Evolutionary conservation across 1,140 invertebrate species (phyloP), one percentile per base, ranked within the genome.

Genomic region (Metopolophium dirhodum): DNA sequence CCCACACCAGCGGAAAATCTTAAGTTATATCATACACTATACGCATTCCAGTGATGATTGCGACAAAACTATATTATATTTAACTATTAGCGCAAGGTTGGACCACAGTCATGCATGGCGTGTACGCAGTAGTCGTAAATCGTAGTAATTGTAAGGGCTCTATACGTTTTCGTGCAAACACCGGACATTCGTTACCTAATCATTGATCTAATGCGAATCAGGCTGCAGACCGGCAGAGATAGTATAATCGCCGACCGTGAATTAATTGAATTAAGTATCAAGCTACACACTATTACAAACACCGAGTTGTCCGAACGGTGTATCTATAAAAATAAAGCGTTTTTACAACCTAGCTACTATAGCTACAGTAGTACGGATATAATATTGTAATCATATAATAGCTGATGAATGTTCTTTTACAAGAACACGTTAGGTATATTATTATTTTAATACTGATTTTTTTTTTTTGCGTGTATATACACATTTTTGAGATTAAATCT

Each of bases 141-240:
- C 49, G 49, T 77, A 77, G n/a, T 77, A 68, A 61, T 77, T 77
- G 61, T 77, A n/a, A 77, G 30, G 30, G 61, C 6, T n/a, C 61
- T 54, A 68, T 68, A 68, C 14, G 61, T 77, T 77, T 77, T 77
- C 6, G 20, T 18, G 30, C n/a, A 77, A 77, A 77, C 61, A 77
- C 61, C 61, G 61, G 61, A 77, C 61, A 77, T 77, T 77, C n/a
- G n/a, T 77, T 77, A 77, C 61, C 30, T 77, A 77, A 77, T 77
- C 30, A 35, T 77, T n/a, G 61, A 77, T 77, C 30, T 77, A 77
- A n/a, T 77, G 61, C 61, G 61, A 77, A 77, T 77, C 14, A n/a
- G 61, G 30, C 14, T 77, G n/a, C 22, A n/a, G 11, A n/a, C n/a
- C n/a, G n/a, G n/a, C 61, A 77, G 61, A 77, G 61, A 77, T 77